Percentiles rank a stretch among this genome's conserved stretches.
These are phyloP conservation scores for Phoxinus phoxinus DNA, from an alignment of 2,113 vertebrate species.

Conservation along the genomic window DNA sequence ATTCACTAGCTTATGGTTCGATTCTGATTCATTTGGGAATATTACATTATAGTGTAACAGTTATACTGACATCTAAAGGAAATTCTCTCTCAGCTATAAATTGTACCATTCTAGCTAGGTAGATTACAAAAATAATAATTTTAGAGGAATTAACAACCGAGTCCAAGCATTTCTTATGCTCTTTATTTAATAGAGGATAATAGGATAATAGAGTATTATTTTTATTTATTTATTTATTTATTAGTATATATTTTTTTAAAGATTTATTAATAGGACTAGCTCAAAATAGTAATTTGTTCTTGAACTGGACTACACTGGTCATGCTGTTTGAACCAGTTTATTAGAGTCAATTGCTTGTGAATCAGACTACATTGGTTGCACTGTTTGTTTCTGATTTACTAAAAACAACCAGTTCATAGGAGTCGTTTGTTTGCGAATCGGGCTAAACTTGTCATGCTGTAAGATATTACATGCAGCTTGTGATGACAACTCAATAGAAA, in stretches of 20 bases:
- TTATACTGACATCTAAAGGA: not conserved
- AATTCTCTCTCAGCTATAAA: not conserved
- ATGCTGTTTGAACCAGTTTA: not conserved
- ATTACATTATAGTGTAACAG: too few species aligned
- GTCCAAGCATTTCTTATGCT: not conserved
- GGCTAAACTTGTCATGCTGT: not conserved
- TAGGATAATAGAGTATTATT: not conserved
- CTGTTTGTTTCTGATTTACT: not conserved
- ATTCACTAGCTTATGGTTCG: not conserved
- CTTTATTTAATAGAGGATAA: not conserved
- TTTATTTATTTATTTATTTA: too few species aligned
- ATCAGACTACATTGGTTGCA: rapidly evolving
- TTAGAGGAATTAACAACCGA: not conserved
- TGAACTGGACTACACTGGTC: too few species aligned
- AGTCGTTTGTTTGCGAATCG: not conserved
- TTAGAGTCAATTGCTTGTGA: not conserved
- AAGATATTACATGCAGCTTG: not conserved
- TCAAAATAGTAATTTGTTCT: not conserved
- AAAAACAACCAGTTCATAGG: not conserved
- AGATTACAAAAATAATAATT: not conserved
- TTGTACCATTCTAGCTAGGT: not conserved
- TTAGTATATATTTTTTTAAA: too few species aligned
- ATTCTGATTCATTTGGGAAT: not conserved
- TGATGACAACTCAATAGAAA: not conserved
- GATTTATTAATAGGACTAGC: not conserved